Conservation (phyloP, 2,113 vertebrate genomes). For the Seriola dumerili region DNA sequence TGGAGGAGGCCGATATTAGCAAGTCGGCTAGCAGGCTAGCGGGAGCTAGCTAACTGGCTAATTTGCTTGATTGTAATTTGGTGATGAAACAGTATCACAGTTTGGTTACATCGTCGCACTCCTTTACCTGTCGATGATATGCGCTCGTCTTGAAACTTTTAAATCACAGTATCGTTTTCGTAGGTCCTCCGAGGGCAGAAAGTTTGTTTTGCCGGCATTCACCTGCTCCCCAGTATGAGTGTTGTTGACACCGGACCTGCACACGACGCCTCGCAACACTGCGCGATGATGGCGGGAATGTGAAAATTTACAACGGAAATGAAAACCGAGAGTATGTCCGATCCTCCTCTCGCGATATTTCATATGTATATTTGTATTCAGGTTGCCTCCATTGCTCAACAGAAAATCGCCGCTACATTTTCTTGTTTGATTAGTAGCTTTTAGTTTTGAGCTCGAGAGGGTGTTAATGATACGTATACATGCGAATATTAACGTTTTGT, state of each 20-base stretch:
- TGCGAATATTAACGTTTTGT: too few relatives aligned
- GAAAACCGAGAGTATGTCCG: conserved; percentile 9
- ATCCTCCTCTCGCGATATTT: conserved; percentile 60
- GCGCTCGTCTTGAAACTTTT: conserved; percentile 20
- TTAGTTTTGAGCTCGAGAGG: rapidly evolving
- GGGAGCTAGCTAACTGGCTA: conserved; percentile 72
- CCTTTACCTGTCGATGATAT: conserved; percentile 59
- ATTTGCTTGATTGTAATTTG: conserved; percentile 69
- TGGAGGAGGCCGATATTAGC: conserved; percentile 77
- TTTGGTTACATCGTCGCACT: background rate
- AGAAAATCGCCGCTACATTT: background rate
- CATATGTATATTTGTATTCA: background rate
- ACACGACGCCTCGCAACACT: conserved; percentile 68
- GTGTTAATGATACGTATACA: background rate
- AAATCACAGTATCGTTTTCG: background rate
- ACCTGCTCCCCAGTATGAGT: conserved; percentile 60
- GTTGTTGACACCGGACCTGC: conserved; percentile 81
- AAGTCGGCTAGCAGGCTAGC: conserved; percentile 64
- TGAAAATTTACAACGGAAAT: conserved; percentile 84
- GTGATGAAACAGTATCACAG: conserved; percentile 45
- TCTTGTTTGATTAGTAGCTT: background rate
- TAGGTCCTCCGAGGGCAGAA: conserved; percentile 31
- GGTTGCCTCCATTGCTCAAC: background rate
- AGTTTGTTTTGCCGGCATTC: conserved; percentile 80
- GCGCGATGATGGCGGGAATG: conserved; percentile 87